A percentile compares a stretch with the other conserved stretches of the same genome.
These are phyloP conservation scores for Sebastes diploproa DNA, from an alignment of 2,797 vertebrate species.

Conservation along the genomic window DNA sequence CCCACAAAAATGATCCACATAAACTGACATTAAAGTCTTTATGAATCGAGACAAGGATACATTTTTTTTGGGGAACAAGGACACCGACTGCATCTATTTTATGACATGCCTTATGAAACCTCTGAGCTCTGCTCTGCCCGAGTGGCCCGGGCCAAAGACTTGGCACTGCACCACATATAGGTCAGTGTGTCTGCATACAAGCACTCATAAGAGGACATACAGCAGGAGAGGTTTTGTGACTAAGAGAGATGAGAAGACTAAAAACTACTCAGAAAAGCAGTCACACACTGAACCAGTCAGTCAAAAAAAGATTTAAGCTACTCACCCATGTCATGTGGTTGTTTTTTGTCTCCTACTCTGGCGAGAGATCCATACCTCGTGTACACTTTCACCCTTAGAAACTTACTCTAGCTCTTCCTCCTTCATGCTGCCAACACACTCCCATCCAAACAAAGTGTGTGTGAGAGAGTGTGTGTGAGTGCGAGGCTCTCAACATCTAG, in stretches of 20 bases:
- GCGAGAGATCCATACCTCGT: conserved; percentile 40
- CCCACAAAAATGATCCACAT: background rate
- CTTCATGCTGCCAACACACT: conserved; percentile 30
- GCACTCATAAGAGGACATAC: background rate
- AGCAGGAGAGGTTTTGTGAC: background rate
- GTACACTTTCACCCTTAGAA: conserved; percentile 4
- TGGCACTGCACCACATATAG: conserved; percentile 55
- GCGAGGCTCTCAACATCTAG: conserved; percentile 22
- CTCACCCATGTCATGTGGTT: conserved; percentile 76
- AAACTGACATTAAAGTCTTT: background rate
- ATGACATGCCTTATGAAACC: conserved; percentile 71
- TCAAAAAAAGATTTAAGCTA: conserved; percentile 21
- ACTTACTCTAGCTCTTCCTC: conserved; percentile 18
- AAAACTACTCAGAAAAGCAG: background rate
- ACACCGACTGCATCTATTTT: conserved; percentile 39
- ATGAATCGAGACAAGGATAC: background rate
- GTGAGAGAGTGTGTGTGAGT: background rate
- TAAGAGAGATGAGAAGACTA: background rate
- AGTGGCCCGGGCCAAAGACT: conserved; percentile 11
- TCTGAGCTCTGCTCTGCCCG: conserved; percentile 30
- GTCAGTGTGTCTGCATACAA: conserved; percentile 45
- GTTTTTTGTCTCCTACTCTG: conserved; percentile 29
- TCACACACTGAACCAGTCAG: background rate
- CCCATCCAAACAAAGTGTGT: background rate
- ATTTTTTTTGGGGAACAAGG: background rate